Conservation (phyloP, 2,113 vertebrate genomes). For the Scalopus aquaticus region DNA sequence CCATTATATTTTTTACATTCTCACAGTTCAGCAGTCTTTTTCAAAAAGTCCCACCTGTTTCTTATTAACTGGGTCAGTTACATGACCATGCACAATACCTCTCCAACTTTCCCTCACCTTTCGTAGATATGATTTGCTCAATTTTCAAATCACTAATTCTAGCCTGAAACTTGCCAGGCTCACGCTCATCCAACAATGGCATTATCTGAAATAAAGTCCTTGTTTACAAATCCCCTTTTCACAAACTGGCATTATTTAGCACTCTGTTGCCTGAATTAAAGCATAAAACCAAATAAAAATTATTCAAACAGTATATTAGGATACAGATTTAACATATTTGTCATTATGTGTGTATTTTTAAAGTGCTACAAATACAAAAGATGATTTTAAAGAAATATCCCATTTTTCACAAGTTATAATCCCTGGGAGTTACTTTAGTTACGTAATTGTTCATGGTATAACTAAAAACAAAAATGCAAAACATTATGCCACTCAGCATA, state of each 20-base stretch:
- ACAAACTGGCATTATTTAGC: not conserved
- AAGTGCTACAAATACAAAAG: constrained; percentile 13
- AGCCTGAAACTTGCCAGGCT: not conserved
- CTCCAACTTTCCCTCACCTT: not conserved
- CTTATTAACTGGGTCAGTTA: not conserved
- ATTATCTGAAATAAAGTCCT: constrained; percentile 17
- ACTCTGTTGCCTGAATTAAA: not conserved
- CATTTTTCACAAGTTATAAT: not conserved
- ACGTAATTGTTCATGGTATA: not conserved
- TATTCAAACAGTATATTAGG: constrained; percentile 15
- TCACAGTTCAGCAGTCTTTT: not conserved
- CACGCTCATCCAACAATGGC: not conserved
- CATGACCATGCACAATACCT: not conserved
- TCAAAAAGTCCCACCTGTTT: not conserved
- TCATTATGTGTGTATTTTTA: not conserved
- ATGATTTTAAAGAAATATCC: constrained; percentile 11
- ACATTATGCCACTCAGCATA: not conserved
- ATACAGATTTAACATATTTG: constrained; percentile 18
- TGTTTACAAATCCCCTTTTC: constrained; percentile 19
- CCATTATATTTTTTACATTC: not conserved
- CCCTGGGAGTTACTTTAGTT: not conserved
- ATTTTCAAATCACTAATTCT: constrained; percentile 25
- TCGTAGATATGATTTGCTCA: not conserved
- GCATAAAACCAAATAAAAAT: constrained; percentile 42
- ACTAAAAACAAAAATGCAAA: constrained; percentile 15